Evolutionary conservation across 2,888 invertebrate species (phyloP), one percentile per base, ranked within the genome.

Genomic region (Drosophila yooni): DNA sequence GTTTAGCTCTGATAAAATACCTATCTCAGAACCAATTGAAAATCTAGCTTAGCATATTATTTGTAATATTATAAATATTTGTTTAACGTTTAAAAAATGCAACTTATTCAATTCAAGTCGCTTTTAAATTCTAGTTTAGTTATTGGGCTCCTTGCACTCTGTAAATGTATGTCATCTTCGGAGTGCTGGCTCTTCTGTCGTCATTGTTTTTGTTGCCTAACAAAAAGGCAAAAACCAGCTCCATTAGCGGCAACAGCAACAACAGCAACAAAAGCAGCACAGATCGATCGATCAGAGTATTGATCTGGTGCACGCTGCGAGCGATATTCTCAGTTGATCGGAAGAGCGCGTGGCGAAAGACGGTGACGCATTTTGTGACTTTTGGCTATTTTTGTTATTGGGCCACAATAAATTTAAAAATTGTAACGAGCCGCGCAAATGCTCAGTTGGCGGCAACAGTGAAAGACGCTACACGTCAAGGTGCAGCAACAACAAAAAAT

Each of bases 351-450:
- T 68, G 58, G 58, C 60, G 76, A 60, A 51, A 51, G 54, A 70
- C 72, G 75, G 70, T 82, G 76, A 81, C 88, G 76, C 81, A 75
- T 83, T 66, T 72, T 34, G 67, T 53, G 62, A 59, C 40, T 81
- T 46, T 50, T 66, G 61, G 70, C 79, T 84, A 85, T 85, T 85
- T 81, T 77, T 60, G 81, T 73, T 67, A 76, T 79, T 77, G 61
- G 43, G 48, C 63, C 67, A 34, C 52, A 48, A 63, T 61, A 38
- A 64, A 62, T 73, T 69, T 52, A 52, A 70, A 25, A 69, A 52
- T 54, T 71, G 36, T 73, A 65, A 52, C 25, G 53, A 50, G 59
- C 43, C 51, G 52, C 33, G 29, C 34, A 46, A 58, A 48, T 59
- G 59, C 48, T 73, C 53, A 67, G 65, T 71, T 57, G 21, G 3